phyloP scores from a whole-genome alignment of 2,888 invertebrate genomes.

The Ornithoptera priamus region DNA sequence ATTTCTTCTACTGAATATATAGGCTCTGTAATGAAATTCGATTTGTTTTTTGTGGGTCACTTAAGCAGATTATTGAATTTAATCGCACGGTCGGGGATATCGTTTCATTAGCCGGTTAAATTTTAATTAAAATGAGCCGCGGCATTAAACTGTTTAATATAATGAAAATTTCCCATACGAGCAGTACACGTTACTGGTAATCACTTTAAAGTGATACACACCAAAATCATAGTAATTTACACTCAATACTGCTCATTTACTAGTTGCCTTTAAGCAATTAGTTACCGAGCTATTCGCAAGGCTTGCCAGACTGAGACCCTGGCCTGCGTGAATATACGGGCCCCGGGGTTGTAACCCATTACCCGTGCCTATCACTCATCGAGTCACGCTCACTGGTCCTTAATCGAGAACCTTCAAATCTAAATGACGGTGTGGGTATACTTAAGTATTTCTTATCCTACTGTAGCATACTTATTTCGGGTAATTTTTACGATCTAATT shows the following conservation, averaged over 20 bases:
- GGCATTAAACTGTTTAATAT: not conserved
- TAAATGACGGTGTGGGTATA: too few relatives aligned
- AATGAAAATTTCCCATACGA: not conserved
- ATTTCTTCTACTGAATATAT: not conserved
- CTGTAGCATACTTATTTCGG: too few relatives aligned
- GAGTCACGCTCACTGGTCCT: too few relatives aligned
- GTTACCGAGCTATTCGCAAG: too few relatives aligned
- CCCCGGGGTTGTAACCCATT: too few relatives aligned
- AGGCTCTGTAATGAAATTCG: not conserved
- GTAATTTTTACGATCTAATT: too few relatives aligned
- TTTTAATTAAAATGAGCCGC: conserved; percentile 15
- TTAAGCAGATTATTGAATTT: conserved; percentile 16
- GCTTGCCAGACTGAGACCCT: too few relatives aligned
- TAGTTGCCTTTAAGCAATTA: too few relatives aligned
- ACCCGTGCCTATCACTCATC: too few relatives aligned
- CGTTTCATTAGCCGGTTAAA: conserved; percentile 4
- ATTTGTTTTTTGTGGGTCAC: conserved; percentile 3
- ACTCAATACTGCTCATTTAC: not conserved
- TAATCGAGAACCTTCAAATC: too few relatives aligned
- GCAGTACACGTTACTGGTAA: not conserved
- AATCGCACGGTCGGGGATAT: conserved; percentile 7
- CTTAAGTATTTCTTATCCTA: too few relatives aligned
- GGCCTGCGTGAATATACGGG: too few relatives aligned
- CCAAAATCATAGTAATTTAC: not conserved
- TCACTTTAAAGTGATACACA: not conserved